Evolutionary conservation across 2,888 invertebrate genomes (phyloP).

Genomic region (Strigamia transsilvanica): DNA sequence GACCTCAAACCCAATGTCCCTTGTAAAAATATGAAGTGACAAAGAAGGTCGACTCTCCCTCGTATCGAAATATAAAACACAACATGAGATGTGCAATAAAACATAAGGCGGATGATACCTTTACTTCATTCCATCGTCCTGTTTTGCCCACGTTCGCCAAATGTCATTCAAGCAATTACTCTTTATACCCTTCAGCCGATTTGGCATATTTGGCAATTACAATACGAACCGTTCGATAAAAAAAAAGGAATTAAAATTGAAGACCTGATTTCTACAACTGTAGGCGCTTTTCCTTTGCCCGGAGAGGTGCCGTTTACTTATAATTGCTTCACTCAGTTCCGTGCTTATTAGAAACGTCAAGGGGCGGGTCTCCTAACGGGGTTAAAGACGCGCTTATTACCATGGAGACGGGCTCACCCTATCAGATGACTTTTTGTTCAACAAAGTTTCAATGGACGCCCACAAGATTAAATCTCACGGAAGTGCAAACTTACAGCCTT

Average conservation of each 20-base stretch:
- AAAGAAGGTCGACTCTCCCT: conserved; percentile 1
- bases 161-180: conserved; percentile 15
- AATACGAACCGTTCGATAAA: neutral
- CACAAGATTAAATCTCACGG: conserved; percentile 39
- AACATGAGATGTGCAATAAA: conserved; percentile 19
- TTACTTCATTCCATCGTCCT: neutral
- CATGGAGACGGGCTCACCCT: conserved; percentile 39
- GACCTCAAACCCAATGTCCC: conserved; percentile 42
- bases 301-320: conserved; percentile 31
- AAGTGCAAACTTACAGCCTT: neutral
- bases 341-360: conserved; percentile 28
- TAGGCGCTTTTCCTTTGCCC: conserved; percentile 22
- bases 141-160: neutral
- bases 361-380: conserved; percentile 36
- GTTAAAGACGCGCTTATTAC: conserved; percentile 44
- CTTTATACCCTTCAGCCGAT: conserved; percentile 22
- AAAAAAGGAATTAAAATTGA: neutral
- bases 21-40: conserved; percentile 44
- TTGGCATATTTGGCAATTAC: conserved; percentile 4
- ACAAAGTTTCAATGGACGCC: conserved; percentile 42
- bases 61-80: conserved; percentile 12
- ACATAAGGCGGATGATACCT: neutral
- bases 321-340: conserved; percentile 36
- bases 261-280: neutral
- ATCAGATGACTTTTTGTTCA: conserved; percentile 22